Evolutionary conservation across 37 sponge, comb jelly and placozoan species (phyloP), one percentile per base, ranked within the genome.

Genomic region (Aplysina aerophoba): DNA sequence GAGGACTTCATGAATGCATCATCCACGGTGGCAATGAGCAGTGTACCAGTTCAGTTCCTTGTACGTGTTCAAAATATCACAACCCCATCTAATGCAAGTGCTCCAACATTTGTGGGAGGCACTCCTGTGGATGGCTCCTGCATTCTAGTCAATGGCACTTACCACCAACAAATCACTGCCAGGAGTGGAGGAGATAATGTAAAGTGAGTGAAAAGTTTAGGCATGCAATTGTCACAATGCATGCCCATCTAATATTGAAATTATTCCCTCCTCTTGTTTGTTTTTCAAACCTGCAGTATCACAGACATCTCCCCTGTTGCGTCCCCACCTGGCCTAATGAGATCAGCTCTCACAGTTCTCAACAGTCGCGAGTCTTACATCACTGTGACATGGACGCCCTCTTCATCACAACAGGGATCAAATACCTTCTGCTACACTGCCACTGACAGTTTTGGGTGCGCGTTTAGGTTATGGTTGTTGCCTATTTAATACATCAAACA

Each of bases 371-470:
- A 73, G 36, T 78, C 33, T 33, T 85, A 85, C 36, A 38, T 78
- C 27, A 78, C 58, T 61, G 50, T 85, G 30, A 85, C 78, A 19
- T 85, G 86, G 86, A 77, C 20, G 2, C 86, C 86, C 21, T 20
- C 39, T 37, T 3, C 63, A 1, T 60, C 64, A 13, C 86, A 75
- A 31, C 39, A 61, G 75, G 86, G 86, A 8, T 4, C 40, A 30
- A 31, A 72, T 19, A 71, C 71, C n/a, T 72, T 84, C 39, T 84
- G 85, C 59, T 84, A 38, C 58, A 55, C 57, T 84, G 85, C 85
- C 21, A 31, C 15, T 27, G 72, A 71, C 55, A 84, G 36, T 22
- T 27, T 21, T 19, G 31, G 72, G 85, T 84, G 68, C 63, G 83
- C 37, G 15, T 11, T 11, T 3, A n/a, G n/a, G n/a, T n/a, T n/a